A percentile compares a stretch with the other conserved stretches of the same genome.
These are phyloP conservation scores for Phrynocephalus guinanensis DNA, from an alignment of 2,797 vertebrate genomes.

Conservation along the genomic window DNA sequence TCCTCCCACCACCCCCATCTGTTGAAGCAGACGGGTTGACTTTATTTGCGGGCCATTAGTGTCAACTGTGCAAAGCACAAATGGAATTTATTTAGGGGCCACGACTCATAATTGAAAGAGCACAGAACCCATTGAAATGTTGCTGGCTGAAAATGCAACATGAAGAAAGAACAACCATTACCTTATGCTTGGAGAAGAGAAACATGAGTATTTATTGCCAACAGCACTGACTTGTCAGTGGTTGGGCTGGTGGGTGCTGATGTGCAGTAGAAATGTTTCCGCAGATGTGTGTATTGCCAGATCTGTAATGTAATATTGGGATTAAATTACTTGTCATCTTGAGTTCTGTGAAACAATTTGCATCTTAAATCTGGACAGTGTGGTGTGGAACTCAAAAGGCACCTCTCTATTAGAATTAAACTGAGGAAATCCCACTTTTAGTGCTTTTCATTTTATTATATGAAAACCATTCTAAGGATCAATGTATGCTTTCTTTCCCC, in stretches of 20 bases:
- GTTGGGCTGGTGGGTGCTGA: not conserved
- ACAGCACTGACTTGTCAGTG: not conserved
- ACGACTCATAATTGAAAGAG: conserved; percentile 53
- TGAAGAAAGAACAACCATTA: conserved; percentile 43
- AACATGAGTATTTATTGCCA: not conserved
- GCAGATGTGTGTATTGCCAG: not conserved
- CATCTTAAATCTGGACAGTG: not conserved
- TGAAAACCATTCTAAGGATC: not conserved
- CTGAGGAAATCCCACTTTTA: not conserved
- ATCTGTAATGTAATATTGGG: not conserved
- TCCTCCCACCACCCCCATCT: not conserved
- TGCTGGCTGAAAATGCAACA: conserved; percentile 29
- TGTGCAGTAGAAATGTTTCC: not conserved
- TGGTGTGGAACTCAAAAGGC: not conserved
- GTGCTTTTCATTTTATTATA: not conserved
- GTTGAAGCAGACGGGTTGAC: conserved; percentile 73
- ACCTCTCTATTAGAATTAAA: not conserved
- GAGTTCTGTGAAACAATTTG: not conserved
- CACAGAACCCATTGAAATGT: conserved; percentile 50
- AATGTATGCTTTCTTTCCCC: not conserved
- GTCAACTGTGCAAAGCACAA: conserved; percentile 75
- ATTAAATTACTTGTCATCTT: not conserved
- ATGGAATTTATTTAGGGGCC: conserved; percentile 73
- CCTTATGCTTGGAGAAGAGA: conserved; percentile 46
- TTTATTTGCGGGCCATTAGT: conserved; percentile 78